Percentiles rank a stretch among this genome's conserved stretches.
Evolutionary conservation across 2,888 invertebrate genomes (phyloP).

Genomic region (Beris chalybata): DNA sequence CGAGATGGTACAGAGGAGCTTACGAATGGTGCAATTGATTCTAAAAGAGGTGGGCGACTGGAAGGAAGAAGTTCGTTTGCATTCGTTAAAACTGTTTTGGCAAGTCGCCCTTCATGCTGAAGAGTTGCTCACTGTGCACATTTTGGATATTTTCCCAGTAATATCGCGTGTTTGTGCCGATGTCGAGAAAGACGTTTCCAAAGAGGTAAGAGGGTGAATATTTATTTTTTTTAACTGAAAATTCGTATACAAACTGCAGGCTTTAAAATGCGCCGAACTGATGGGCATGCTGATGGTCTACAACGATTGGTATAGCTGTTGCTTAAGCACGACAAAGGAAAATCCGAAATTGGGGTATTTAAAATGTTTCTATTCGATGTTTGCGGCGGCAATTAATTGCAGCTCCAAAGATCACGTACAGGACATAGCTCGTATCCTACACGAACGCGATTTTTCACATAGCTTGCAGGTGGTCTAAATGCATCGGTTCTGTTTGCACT

Average conservation of each 20-base stretch:
- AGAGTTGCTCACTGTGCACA: conserved; percentile 51
- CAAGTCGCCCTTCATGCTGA: conserved; percentile 55
- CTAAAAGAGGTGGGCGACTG: conserved; percentile 52
- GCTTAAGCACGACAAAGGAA: conserved; percentile 48
- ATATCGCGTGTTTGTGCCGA: conserved; percentile 51
- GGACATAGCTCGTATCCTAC: conserved; percentile 45
- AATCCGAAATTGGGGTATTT: conserved; percentile 49
- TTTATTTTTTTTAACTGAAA: neutral
- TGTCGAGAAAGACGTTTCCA: conserved; percentile 44
- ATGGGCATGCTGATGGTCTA: conserved; percentile 52
- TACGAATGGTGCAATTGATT: conserved; percentile 49
- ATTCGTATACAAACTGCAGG: conserved; percentile 36
- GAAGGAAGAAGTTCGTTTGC: conserved; percentile 56
- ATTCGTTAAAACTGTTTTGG: conserved; percentile 52
- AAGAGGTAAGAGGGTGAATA: conserved; percentile 41
- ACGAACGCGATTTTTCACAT: conserved; percentile 48
- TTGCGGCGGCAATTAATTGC: conserved; percentile 41
- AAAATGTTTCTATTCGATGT: conserved; percentile 52
- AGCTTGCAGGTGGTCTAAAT: conserved; percentile 42
- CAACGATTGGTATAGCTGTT: conserved; percentile 51
- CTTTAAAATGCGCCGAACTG: conserved; percentile 50
- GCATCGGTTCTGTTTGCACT: neutral
- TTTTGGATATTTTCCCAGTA: conserved; percentile 52
- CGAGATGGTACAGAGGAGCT: conserved; percentile 71
- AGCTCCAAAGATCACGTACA: conserved; percentile 44